phyloP scores from a whole-genome alignment of 2,888 invertebrate genomes.

The Sympetrum striolatum region DNA sequence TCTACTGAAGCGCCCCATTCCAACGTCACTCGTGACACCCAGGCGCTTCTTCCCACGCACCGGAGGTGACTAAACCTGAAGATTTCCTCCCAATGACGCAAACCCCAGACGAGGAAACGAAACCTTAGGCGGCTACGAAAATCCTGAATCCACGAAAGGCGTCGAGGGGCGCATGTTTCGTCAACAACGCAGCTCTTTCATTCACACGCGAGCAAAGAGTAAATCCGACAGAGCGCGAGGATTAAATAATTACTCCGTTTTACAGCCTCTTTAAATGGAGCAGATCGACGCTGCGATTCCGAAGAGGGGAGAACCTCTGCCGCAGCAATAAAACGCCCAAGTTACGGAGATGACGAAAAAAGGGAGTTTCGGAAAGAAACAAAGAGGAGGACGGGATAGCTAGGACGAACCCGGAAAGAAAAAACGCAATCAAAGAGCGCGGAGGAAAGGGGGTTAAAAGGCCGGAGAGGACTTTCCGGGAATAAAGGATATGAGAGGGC shows the following conservation, averaged over 20 bases:
- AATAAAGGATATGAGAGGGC: not conserved
- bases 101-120: no score
- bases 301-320: not conserved
- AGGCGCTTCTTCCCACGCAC: no score
- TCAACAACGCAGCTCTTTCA: no score
- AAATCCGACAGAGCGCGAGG: no score
- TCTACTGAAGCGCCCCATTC: no score
- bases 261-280: not conserved
- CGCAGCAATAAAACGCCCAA: constrained; percentile 13
- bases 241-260: not conserved
- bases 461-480: not conserved
- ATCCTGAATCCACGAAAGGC: no score
- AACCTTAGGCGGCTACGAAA: no score
- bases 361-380: not conserved
- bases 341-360: not conserved
- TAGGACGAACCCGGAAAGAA: not conserved
- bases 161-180: no score
- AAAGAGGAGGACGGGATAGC: not conserved
- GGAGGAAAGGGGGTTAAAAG: not conserved
- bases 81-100: no score
- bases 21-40: no score
- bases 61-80: no score
- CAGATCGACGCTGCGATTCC: not conserved
- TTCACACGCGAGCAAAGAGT: no score
- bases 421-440: not conserved